phyloP scores from a whole-genome alignment of 2,797 vertebrate genomes.

The Microctenopoma stevenorrisi region DNA sequence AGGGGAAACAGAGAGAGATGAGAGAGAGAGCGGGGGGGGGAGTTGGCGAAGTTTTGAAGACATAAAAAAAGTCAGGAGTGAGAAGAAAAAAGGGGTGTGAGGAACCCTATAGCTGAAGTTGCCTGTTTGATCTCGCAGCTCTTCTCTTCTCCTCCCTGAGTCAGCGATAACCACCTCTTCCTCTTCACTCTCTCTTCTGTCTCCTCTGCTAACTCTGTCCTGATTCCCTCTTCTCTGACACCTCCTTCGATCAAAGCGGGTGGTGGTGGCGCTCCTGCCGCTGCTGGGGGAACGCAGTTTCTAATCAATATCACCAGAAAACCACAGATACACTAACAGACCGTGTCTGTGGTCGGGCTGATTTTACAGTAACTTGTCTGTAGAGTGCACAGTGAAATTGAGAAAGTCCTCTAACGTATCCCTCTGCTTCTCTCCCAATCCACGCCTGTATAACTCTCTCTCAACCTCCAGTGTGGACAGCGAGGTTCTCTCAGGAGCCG shows the following conservation, averaged over 20 bases:
- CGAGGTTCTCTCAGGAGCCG: slow-evolving; percentile 94
- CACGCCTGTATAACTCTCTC: not conserved
- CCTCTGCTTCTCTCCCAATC: slow-evolving; percentile 1
- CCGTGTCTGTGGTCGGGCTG: slow-evolving; percentile 7
- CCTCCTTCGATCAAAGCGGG: slow-evolving; percentile 20
- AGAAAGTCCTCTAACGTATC: slow-evolving; percentile 42
- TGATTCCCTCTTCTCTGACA: slow-evolving; percentile 17
- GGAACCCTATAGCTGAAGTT: slow-evolving; percentile 65
- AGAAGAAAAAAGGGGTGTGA: slow-evolving; percentile 52
- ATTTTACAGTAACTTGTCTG: slow-evolving; percentile 11
- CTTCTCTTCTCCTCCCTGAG: slow-evolving; percentile 43
- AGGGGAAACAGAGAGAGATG: slow-evolving; percentile 41
- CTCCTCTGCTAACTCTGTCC: slow-evolving; percentile 20
- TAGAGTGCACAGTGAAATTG: slow-evolving; percentile 10
- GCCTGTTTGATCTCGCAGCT: slow-evolving; percentile 63
- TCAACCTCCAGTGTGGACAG: slow-evolving; percentile 79
- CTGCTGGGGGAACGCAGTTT: slow-evolving; percentile 33
- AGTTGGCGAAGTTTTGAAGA: slow-evolving; percentile 48
- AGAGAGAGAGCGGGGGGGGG: slow-evolving; percentile 34
- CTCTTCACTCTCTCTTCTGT: slow-evolving; percentile 20
- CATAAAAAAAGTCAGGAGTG: slow-evolving; percentile 56
- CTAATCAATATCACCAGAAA: slow-evolving; percentile 60
- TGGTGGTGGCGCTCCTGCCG: slow-evolving; percentile 32
- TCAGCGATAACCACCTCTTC: slow-evolving; percentile 55
- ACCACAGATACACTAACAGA: slow-evolving; percentile 18